These are phyloP conservation scores for Noturus placidus DNA, from an alignment of 2,113 vertebrate genomes.

Conservation along the genomic window DNA sequence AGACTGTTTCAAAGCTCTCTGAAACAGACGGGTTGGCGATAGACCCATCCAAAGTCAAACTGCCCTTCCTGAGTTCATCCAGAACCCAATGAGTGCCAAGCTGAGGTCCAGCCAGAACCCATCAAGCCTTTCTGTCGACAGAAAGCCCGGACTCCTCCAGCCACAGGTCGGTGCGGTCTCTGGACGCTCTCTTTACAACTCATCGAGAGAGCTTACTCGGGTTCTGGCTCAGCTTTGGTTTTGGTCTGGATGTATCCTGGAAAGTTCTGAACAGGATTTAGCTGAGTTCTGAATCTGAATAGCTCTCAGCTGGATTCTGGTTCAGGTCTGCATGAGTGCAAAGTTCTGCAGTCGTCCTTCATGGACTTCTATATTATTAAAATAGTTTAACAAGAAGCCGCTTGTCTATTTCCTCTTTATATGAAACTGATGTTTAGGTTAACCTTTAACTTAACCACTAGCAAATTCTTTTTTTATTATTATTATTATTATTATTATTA, in stretches of 20 bases:
- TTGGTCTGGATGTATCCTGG: background rate
- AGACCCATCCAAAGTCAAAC: background rate
- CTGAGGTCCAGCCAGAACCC: background rate
- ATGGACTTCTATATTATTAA: background rate
- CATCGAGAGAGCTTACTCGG: background rate
- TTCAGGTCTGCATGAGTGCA: background rate
- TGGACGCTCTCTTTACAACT: background rate
- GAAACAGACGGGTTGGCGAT: background rate
- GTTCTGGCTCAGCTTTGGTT: background rate
- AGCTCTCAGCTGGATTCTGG: background rate
- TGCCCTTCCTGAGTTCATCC: background rate
- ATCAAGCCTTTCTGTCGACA: background rate
- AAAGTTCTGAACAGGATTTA: background rate
- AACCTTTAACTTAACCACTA: background rate
- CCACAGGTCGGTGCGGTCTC: background rate
- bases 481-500: too few species aligned
- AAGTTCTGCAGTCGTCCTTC: background rate
- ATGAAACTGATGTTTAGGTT: background rate
- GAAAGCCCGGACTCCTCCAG: background rate
- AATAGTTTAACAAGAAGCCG: background rate
- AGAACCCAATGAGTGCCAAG: conserved; percentile 1
- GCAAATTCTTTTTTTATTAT: background rate
- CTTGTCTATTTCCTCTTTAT: background rate
- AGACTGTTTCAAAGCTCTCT: background rate
- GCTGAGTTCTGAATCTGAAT: background rate